Conservation (phyloP, 2,888 invertebrate species). For the Onthophagus sagittarius region DNA sequence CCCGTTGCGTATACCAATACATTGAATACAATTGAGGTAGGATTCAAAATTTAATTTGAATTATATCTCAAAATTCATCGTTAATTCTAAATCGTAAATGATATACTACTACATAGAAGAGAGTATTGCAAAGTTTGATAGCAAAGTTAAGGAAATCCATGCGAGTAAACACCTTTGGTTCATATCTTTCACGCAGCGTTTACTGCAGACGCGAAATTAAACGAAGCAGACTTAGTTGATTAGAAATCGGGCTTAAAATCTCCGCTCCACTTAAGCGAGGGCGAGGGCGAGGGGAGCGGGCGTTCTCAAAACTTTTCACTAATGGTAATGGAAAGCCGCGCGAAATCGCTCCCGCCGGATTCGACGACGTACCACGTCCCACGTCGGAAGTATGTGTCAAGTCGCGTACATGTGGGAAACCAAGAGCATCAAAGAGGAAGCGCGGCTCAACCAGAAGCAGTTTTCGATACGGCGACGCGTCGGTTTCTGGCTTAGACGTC, state of each 20-base stretch:
- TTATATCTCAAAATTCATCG: not conserved
- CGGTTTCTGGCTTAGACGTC: not conserved
- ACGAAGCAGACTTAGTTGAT: slow-evolving; percentile 39
- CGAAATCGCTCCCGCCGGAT: not conserved
- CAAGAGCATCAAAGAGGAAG: slow-evolving; percentile 6
- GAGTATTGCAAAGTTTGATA: slow-evolving; percentile 42
- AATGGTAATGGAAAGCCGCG: slow-evolving; percentile 23
- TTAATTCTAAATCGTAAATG: no score
- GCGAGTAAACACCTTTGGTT: slow-evolving; percentile 45
- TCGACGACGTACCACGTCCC: not conserved
- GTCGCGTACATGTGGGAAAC: slow-evolving; percentile 3
- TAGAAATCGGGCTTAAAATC: slow-evolving; percentile 26
- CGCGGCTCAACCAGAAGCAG: slow-evolving; percentile 6
- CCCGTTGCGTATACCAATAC: not conserved
- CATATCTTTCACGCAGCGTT: slow-evolving; percentile 48
- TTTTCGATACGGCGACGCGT: slow-evolving; percentile 6
- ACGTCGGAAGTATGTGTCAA: slow-evolving; percentile 10
- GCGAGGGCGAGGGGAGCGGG: slow-evolving; percentile 11
- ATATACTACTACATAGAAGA: no score
- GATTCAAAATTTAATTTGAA: not conserved
- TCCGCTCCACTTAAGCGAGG: slow-evolving; percentile 19
- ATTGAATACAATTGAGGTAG: not conserved
- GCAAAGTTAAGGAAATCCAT: slow-evolving; percentile 46
- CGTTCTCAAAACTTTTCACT: slow-evolving; percentile 21
- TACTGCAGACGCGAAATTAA: slow-evolving; percentile 37